Conservation (phyloP, 2,888 invertebrate species). For the Lumbricus terrestris region DNA sequence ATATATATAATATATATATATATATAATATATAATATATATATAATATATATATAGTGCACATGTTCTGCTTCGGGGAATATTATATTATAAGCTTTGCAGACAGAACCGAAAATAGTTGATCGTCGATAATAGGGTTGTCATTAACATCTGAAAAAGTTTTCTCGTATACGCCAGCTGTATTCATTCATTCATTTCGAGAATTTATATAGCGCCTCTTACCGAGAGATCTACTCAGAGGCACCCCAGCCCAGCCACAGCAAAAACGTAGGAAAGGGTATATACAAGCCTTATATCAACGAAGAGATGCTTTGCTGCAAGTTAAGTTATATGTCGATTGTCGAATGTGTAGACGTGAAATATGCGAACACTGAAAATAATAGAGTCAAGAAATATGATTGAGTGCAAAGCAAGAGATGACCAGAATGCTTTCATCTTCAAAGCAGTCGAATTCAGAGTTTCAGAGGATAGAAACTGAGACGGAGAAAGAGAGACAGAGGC, state of each 20-base stretch:
- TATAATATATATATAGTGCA: too few species aligned
- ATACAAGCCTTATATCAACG: too few species aligned
- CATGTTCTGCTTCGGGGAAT: not conserved
- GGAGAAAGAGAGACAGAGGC: not conserved
- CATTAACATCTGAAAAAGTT: not conserved
- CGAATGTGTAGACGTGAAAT: not conserved
- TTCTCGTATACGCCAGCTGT: not conserved
- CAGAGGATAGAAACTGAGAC: not conserved
- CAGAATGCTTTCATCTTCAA: not conserved
- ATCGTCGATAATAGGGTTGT: not conserved
- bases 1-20: too few species aligned
- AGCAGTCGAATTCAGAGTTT: not conserved
- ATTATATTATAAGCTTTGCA: not conserved
- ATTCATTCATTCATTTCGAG: too few species aligned
- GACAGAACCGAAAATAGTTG: not conserved
- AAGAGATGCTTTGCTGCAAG: too few species aligned
- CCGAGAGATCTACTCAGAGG: too few species aligned
- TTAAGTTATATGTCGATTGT: too few species aligned
- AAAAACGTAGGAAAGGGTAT: too few species aligned
- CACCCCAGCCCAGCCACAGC: too few species aligned
- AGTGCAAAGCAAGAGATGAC: not conserved
- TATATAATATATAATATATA: too few species aligned
- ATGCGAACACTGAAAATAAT: not conserved
- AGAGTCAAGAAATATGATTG: not conserved
- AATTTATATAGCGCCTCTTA: not conserved